These are phyloP conservation scores for Pantelozetes paolii DNA, from an alignment of 2,888 invertebrate species.

Conservation along the genomic window DNA sequence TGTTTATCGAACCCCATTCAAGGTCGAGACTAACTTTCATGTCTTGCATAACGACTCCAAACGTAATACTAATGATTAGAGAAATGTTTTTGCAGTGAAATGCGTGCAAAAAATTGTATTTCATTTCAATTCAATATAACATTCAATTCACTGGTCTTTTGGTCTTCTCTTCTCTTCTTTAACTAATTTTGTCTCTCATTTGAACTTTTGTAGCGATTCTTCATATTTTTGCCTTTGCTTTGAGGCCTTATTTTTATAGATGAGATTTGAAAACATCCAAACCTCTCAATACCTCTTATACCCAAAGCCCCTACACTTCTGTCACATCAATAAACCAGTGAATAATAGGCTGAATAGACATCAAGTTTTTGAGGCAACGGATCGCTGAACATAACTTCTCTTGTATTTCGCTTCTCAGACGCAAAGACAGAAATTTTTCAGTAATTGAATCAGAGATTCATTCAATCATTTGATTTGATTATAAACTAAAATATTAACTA, in stretches of 20 bases:
- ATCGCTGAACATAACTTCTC: conserved; percentile 1
- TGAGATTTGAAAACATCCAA: too few relatives aligned
- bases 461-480: too few relatives aligned
- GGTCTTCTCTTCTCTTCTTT: not conserved
- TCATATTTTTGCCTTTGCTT: not conserved
- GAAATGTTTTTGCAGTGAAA: not conserved
- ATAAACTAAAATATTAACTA: too few relatives aligned
- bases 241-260: too few relatives aligned
- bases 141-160: too few relatives aligned
- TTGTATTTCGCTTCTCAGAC: not conserved
- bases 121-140: not conserved
- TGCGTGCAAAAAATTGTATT: conserved; percentile 22
- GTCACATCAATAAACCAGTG: too few relatives aligned
- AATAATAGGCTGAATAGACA: too few relatives aligned
- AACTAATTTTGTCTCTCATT: not conserved
- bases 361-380: not conserved
- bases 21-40: conserved; percentile 15
- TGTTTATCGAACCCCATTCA: conserved; percentile 32
- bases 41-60: conserved; percentile 14
- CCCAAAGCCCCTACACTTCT: not conserved
- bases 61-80: conserved; percentile 6
- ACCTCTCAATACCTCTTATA: too few relatives aligned
- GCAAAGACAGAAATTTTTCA: not conserved
- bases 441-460: conserved; percentile 30
- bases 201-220: not conserved